Evolutionary conservation across 1,140 invertebrate species (phyloP).

Genomic region (Drosophila ambigua): DNA sequence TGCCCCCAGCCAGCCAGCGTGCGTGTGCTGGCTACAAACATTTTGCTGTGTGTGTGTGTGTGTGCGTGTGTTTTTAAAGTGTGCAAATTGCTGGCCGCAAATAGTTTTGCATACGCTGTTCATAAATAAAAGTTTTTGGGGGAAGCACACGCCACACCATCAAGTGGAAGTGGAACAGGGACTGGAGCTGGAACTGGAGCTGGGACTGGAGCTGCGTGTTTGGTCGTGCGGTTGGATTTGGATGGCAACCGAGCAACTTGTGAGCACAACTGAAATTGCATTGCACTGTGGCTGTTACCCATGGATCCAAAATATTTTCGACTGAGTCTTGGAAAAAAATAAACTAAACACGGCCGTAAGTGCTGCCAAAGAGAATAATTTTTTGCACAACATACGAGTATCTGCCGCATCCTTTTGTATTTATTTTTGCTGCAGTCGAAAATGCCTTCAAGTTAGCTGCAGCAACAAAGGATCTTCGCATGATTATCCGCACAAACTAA

Average conservation of each 20-base stretch:
- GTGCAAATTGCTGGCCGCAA: slow-evolving; percentile 43
- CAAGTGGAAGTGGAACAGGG: too few species aligned
- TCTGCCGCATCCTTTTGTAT: too few species aligned
- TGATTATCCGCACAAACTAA: too few species aligned
- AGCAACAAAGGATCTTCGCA: too few species aligned
- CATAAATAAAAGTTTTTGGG: slow-evolving; percentile 36
- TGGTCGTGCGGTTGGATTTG: slow-evolving; percentile 2
- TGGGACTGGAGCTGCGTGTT: not conserved
- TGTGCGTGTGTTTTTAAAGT: slow-evolving; percentile 22
- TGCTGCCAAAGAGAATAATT: too few species aligned
- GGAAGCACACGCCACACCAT: too few species aligned
- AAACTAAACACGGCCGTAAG: too few species aligned
- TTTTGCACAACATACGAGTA: too few species aligned
- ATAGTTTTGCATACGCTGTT: slow-evolving; percentile 52
- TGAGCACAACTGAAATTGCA: slow-evolving; percentile 3
- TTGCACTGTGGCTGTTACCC: not conserved
- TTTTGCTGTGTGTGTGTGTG: slow-evolving; percentile 7
- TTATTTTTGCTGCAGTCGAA: too few species aligned
- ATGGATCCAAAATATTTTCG: too few species aligned
- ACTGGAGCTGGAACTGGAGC: not conserved
- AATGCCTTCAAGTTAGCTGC: too few species aligned
- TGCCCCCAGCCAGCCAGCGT: not conserved
- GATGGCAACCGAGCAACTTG: not conserved
- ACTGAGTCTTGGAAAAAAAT: too few species aligned
- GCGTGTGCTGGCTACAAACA: slow-evolving; percentile 18